Base-by-base conservation (phyloP, 2,113 vertebrate genomes). In the Istiophorus platypterus region DNA sequence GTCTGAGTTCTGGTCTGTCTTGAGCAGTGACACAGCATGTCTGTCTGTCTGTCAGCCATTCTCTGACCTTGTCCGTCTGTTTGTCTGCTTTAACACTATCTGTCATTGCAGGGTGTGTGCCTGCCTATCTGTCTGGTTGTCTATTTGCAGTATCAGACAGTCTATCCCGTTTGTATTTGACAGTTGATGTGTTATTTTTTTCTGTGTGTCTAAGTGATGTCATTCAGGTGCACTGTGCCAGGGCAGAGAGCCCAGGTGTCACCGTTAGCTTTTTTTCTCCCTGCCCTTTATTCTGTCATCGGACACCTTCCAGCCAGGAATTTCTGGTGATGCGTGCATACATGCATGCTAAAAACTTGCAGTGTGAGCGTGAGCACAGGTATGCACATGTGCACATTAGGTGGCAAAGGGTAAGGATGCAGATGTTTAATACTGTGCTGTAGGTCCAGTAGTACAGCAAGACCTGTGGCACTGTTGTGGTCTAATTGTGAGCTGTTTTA, bases 121-220 rank as follows among this genome's bases (percentile, higher is more conserved):
- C 74, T 82, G 85, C 79, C 66, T 85, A 82, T 82, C 73, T 88
- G 90, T 92, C 92, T 85, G 78, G 64, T 54, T 41, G 11, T 92
- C 91, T 94, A 94, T 93, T 93, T 94, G 78, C 83, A 92, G 93
- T 54, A 63, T 59, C 87, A 87, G 92, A 87, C 91, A 78, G 86
- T 81, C 76, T 67, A 76, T 85, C 85, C 73, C 26, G 31, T 72
- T 88, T 91, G 76, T 80, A 31, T 91, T 88, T 88, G 88, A 90
- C 84, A 89, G 85, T 85, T 91, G 85, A 92, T 79, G 87, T 79
- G 88, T 88, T 91, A 89, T 88, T 90, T 82, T 82, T 83, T 84
- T 92, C 72, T 59, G 69, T 61, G 65, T 15, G 67, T 80, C 80
- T 65, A 77, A 74, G 78, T 93, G 93, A 91, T 92, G 88, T 93